Percentiles rank a stretch among this genome's conserved stretches.
phyloP scores from a whole-genome alignment of 2,888 invertebrate species.

The Barypeithes pellucidus region DNA sequence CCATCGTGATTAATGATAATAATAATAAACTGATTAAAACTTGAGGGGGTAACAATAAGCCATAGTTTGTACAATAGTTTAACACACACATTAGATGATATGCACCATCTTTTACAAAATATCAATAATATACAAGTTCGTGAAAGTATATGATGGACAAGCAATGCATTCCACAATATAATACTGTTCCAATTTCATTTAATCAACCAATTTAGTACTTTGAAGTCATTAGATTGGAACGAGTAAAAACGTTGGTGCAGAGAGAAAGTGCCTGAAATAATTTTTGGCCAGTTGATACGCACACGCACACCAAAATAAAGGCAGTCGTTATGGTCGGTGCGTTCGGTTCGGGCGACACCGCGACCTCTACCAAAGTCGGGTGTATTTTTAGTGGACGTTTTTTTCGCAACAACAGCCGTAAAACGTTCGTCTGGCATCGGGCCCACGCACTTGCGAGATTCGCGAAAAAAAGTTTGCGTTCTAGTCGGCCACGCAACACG shows the following conservation, averaged over 20 bases:
- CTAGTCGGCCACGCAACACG: constrained; percentile 8
- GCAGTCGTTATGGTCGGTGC: constrained; percentile 51
- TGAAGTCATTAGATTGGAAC: no score
- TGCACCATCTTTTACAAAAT: no score
- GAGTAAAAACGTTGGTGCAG: constrained; percentile 39
- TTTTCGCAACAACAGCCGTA: constrained; percentile 8
- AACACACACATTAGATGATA: no score
- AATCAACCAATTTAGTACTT: no score
- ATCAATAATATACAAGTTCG: no score
- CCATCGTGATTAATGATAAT: no score
- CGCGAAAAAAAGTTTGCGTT: constrained; percentile 13
- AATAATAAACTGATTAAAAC: no score
- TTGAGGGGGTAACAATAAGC: no score
- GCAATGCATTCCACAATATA: no score
- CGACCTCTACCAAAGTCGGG: constrained; percentile 53
- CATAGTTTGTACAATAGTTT: no score
- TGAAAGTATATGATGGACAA: no score
- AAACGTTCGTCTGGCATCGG: constrained; percentile 16
- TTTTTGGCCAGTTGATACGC: constrained; percentile 51
- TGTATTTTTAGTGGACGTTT: constrained; percentile 37
- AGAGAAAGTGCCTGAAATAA: constrained; percentile 18
- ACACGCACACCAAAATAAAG: constrained; percentile 49
- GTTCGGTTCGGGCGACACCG: constrained; percentile 46
- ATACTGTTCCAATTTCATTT: no score
- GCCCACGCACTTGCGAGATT: constrained; percentile 22